These are phyloP conservation scores for Epinephelus fuscoguttatus DNA, from an alignment of 2,113 vertebrate species.

Conservation along the genomic window DNA sequence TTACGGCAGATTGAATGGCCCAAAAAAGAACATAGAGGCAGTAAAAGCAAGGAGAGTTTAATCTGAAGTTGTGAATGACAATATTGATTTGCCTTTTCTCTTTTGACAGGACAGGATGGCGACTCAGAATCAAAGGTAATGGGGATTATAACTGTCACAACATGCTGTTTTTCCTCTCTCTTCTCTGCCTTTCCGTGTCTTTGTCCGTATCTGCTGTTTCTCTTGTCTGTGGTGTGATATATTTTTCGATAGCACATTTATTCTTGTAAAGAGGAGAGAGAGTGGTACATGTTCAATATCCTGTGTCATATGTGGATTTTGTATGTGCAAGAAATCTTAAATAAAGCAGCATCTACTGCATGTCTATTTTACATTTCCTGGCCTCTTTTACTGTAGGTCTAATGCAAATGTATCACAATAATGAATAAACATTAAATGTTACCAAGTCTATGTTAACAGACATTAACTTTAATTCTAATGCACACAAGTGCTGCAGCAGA, in stretches of 20 bases:
- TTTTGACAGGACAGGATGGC: slow-evolving; percentile 75
- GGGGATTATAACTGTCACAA: slow-evolving; percentile 66
- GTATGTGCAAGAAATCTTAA: slow-evolving; percentile 11
- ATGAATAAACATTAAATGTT: slow-evolving; percentile 48
- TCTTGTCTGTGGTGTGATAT: slow-evolving; percentile 25
- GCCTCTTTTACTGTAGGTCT: background rate
- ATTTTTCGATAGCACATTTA: slow-evolving; percentile 48
- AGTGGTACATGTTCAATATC: background rate
- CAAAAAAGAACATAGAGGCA: slow-evolving; percentile 75
- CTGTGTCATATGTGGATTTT: background rate
- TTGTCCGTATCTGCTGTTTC: slow-evolving; percentile 24
- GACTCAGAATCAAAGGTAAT: slow-evolving; percentile 72
- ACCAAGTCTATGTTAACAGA: slow-evolving; percentile 30
- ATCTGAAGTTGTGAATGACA: slow-evolving; percentile 86
- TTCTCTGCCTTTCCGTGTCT: slow-evolving; percentile 33
- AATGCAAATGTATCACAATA: slow-evolving; percentile 10
- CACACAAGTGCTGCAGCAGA: slow-evolving; percentile 40
- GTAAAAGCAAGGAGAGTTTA: slow-evolving; percentile 78
- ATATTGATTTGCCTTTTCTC: slow-evolving; percentile 83
- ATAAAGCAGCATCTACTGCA: slow-evolving; percentile 5
- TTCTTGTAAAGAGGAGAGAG: slow-evolving; percentile 21
- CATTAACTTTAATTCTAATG: slow-evolving; percentile 59
- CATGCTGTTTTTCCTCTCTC: slow-evolving; percentile 49
- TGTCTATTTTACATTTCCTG: background rate
- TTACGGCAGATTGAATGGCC: slow-evolving; percentile 75